phyloP scores from a whole-genome alignment of 2,888 invertebrate genomes.

The Cheilosia urbana region DNA sequence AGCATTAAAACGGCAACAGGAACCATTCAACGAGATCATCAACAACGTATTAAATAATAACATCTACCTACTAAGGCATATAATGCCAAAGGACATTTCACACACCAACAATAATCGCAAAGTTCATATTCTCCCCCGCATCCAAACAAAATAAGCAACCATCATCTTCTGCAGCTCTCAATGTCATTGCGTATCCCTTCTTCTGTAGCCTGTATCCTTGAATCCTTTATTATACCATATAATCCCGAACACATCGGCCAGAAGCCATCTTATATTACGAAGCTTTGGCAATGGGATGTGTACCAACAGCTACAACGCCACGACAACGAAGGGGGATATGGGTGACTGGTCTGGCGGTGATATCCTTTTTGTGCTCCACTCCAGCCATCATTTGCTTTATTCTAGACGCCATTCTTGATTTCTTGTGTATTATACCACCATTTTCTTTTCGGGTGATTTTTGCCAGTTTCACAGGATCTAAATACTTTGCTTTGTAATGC shows the following conservation, averaged over 20 bases:
- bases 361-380: conserved; percentile 35
- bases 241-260: conserved; percentile 63
- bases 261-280: conserved; percentile 49
- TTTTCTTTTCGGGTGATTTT: conserved; percentile 62
- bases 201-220: conserved; percentile 28
- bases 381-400: conserved; percentile 23
- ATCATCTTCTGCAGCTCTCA: conserved; percentile 48
- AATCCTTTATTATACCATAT: conserved; percentile 62
- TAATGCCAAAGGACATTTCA: conserved; percentile 65
- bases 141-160: conserved; percentile 21
- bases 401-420: conserved; percentile 68
- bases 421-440: conserved; percentile 60
- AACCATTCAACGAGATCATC: conserved; percentile 58
- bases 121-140: conserved; percentile 30
- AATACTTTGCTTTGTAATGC: conserved; percentile 56
- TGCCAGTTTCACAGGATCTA: conserved; percentile 55
- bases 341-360: conserved; percentile 44
- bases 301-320: conserved; percentile 23
- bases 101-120: conserved; percentile 65
- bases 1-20: conserved; percentile 44
- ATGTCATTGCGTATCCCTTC: conserved; percentile 55
- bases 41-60: conserved; percentile 65
- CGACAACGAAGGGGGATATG: conserved; percentile 36
- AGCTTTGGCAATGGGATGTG: conserved; percentile 20
- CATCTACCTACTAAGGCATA: conserved; percentile 50